Percentiles rank a stretch among this genome's conserved stretches.
Evolutionary conservation across 2,888 invertebrate genomes (phyloP).

Genomic region (Melanargia galathea): DNA sequence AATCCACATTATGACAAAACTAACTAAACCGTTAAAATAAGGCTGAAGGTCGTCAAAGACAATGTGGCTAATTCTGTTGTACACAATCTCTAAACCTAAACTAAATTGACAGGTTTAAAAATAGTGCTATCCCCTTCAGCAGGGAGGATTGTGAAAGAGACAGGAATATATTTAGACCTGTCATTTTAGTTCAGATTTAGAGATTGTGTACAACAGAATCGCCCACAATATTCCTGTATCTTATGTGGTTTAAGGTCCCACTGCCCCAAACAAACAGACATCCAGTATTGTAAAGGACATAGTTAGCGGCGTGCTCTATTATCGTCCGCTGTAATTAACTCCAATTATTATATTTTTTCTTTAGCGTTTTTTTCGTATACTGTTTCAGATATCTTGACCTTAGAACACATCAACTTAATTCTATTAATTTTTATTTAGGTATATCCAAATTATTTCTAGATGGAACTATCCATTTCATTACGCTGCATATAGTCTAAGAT

Average conservation of each 20-base stretch:
- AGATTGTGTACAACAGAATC: too few species aligned
- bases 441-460: slow-evolving; percentile 60
- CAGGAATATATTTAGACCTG: too few species aligned
- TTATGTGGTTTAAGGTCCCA: neutral
- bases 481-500: slow-evolving; percentile 39
- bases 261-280: neutral
- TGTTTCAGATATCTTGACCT: slow-evolving; percentile 79
- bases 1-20: too few species aligned
- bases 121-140: too few species aligned
- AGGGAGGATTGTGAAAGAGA: too few species aligned
- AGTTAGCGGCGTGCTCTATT: slow-evolving; percentile 54
- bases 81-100: too few species aligned
- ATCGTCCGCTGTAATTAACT: slow-evolving; percentile 45
- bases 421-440: slow-evolving; percentile 54
- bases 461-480: slow-evolving; percentile 55
- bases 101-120: too few species aligned
- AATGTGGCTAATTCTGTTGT: too few species aligned
- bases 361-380: slow-evolving; percentile 73
- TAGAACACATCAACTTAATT: slow-evolving; percentile 78
- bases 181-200: too few species aligned
- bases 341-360: slow-evolving; percentile 57
- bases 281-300: slow-evolving; percentile 28
- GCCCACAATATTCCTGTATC: neutral
- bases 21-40: too few species aligned
- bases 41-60: too few species aligned